A percentile compares a stretch with the other conserved stretches of the same genome.
These are phyloP conservation scores for Stylophora pistillata DNA, from an alignment of 64 coral and sea anemone species.

Conservation along the genomic window DNA sequence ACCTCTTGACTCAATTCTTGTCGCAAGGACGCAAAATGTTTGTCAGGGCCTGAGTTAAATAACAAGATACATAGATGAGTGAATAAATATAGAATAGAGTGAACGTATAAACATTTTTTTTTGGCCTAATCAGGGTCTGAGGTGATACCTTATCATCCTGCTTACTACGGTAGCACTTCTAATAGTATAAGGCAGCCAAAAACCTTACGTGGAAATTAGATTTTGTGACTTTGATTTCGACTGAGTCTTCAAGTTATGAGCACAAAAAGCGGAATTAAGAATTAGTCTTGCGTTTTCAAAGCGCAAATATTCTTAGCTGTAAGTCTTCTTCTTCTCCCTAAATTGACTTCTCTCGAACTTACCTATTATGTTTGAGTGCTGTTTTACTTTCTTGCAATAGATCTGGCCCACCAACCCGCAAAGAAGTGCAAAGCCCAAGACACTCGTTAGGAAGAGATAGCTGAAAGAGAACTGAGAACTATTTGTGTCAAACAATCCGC, in stretches of 20 bases:
- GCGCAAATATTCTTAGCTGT: neutral
- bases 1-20: slow-evolving; percentile 2
- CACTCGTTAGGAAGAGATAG: neutral
- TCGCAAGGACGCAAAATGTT: neutral
- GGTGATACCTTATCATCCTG: too few species aligned
- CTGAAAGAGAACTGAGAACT: neutral
- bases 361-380: neutral
- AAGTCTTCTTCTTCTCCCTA: neutral
- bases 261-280: too few species aligned
- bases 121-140: too few species aligned
- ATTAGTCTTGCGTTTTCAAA: too few species aligned
- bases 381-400: neutral
- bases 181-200: too few species aligned
- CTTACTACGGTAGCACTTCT: too few species aligned
- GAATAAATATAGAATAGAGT: too few species aligned
- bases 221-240: too few species aligned
- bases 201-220: too few species aligned
- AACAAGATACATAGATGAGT: neutral
- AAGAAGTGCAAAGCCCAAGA: neutral
- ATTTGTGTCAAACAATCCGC: neutral
- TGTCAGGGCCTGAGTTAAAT: neutral
- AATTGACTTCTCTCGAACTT: neutral
- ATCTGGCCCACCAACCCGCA: neutral
- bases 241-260: too few species aligned
- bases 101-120: too few species aligned